Evolutionary conservation across 2,888 invertebrate genomes (phyloP).

Genomic region (Adela reaumurella): DNA sequence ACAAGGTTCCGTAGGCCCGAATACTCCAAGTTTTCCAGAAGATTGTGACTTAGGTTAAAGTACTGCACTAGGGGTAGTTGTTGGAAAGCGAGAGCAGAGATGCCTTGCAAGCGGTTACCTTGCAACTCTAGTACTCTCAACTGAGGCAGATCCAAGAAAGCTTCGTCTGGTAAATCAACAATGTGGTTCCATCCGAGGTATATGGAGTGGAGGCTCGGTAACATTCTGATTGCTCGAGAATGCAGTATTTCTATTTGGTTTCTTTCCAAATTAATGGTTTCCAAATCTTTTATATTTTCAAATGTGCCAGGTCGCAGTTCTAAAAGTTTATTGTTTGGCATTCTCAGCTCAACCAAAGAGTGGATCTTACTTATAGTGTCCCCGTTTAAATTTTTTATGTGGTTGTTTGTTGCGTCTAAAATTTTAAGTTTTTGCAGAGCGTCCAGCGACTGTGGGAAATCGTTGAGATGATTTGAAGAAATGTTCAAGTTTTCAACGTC

Average conservation of each 20-base stretch:
- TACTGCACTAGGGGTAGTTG: constrained; percentile 75
- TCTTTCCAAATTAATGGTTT: constrained; percentile 73
- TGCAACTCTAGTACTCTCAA: constrained; percentile 74
- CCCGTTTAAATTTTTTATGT: constrained; percentile 65
- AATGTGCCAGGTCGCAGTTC: constrained; percentile 71
- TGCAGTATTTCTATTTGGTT: constrained; percentile 76
- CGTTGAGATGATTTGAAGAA: constrained; percentile 72
- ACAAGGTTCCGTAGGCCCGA: constrained; percentile 69
- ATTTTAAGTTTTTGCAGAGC: constrained; percentile 65
- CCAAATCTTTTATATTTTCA: constrained; percentile 64
- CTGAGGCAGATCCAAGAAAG: constrained; percentile 72
- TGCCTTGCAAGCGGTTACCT: constrained; percentile 71
- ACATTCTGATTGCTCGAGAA: constrained; percentile 64
- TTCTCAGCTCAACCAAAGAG: constrained; percentile 65
- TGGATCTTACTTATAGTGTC: constrained; percentile 67
- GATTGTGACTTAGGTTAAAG: constrained; percentile 80
- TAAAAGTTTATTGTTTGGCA: constrained; percentile 71
- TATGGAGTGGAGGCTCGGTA: constrained; percentile 67
- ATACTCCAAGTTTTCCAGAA: constrained; percentile 69
- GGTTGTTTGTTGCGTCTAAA: constrained; percentile 76
- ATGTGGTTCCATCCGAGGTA: constrained; percentile 69
- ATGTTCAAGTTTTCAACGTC: constrained; percentile 71
- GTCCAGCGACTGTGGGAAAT: constrained; percentile 68
- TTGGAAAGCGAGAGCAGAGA: constrained; percentile 72
- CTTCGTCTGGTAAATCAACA: constrained; percentile 70